A percentile compares a stretch with the other conserved stretches of the same genome.
Conservation (phyloP, 2,797 vertebrate species). For the Eupleurogrammus muticus region DNA sequence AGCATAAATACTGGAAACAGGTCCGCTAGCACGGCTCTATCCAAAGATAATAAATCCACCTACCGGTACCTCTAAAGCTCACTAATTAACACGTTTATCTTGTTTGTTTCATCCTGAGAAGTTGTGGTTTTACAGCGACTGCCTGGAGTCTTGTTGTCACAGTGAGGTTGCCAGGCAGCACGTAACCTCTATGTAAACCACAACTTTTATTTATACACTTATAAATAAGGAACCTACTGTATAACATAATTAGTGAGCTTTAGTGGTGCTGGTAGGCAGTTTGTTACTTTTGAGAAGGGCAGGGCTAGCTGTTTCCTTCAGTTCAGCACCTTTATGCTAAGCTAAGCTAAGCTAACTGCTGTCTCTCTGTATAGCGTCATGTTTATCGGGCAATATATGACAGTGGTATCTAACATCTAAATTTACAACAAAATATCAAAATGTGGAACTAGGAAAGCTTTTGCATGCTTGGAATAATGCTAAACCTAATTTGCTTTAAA, state of each 20-base stretch:
- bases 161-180: background rate
- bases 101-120: conserved; percentile 16
- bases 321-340: conserved; percentile 17
- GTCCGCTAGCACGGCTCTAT: background rate
- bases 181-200: background rate
- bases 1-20: background rate
- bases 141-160: conserved; percentile 1
- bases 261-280: background rate
- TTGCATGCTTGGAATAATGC: conserved; percentile 8
- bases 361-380: background rate
- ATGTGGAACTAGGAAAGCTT: background rate
- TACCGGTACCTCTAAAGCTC: background rate
- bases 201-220: too few species aligned
- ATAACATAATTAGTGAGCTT: conserved; percentile 6
- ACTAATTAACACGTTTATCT: conserved; percentile 8
- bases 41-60: background rate
- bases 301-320: background rate
- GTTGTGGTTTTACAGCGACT: conserved; percentile 6
- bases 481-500: conserved; percentile 6
- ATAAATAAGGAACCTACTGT: too few species aligned
- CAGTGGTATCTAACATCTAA: background rate
- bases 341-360: conserved; percentile 18
- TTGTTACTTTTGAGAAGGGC: conserved; percentile 4
- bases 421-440: conserved; percentile 9
- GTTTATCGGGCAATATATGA: background rate